Evolutionary conservation across 2,113 vertebrate species (phyloP).

Genomic region (Alosa alosa): DNA sequence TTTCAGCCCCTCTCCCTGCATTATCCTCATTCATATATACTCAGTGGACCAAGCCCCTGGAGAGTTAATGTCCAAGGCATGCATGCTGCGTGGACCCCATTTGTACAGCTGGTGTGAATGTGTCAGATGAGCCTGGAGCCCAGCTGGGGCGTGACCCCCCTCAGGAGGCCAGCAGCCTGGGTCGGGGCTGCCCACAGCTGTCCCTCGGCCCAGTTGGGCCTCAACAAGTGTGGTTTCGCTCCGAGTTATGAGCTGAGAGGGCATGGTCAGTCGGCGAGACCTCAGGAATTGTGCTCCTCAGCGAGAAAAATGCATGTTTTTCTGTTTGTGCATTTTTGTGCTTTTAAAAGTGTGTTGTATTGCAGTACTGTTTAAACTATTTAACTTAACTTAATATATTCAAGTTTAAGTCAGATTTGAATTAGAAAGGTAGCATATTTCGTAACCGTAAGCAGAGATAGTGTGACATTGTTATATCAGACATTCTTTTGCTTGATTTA

Average conservation of each 20-base stretch:
- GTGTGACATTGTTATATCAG: neutral
- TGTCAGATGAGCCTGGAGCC: constrained; percentile 5
- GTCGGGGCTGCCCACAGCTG: constrained; percentile 31
- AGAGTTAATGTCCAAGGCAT: constrained; percentile 11
- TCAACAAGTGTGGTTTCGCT: neutral
- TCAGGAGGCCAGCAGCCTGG: constrained; percentile 6
- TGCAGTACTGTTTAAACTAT: neutral
- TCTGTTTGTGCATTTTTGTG: neutral
- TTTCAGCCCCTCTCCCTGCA: neutral
- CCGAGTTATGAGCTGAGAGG: neutral
- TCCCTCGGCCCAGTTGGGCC: neutral
- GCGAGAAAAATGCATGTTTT: neutral
- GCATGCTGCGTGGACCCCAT: constrained; percentile 18
- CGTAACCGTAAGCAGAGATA: constrained; percentile 3
- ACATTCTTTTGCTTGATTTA: constrained; percentile 21
- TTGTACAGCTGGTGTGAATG: constrained; percentile 36
- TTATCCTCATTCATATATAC: neutral
- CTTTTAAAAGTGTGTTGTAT: neutral
- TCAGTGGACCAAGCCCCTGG: neutral
- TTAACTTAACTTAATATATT: too few relatives aligned
- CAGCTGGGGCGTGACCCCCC: constrained; percentile 32
- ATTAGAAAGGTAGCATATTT: neutral
- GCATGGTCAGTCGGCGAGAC: neutral
- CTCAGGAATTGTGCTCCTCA: neutral
- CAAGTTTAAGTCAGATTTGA: neutral